Evolutionary conservation across 1,140 invertebrate species (phyloP).

Genomic region (Telenomus remus): DNA sequence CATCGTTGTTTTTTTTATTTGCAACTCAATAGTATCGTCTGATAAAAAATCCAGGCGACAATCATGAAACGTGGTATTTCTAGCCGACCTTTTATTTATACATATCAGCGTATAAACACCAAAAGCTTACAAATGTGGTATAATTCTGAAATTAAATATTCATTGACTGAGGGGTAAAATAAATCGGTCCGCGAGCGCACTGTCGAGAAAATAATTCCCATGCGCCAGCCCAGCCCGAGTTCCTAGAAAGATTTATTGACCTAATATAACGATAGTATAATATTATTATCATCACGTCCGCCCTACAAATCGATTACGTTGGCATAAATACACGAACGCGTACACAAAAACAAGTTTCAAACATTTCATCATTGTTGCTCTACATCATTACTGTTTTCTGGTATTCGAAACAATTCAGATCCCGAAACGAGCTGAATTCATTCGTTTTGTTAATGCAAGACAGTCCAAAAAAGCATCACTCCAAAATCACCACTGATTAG

Average conservation of each 20-base stretch:
- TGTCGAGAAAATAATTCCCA: no score
- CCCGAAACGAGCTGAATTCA: background rate
- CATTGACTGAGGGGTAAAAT: background rate
- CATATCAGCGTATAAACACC: background rate
- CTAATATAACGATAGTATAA: constrained; percentile 2
- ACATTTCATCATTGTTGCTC: background rate
- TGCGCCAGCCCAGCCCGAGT: background rate
- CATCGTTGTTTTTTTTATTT: no score
- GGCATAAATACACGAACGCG: background rate
- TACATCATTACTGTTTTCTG: background rate
- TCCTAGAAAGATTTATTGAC: background rate
- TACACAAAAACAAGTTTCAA: background rate
- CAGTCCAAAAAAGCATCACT: background rate
- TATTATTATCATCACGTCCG: constrained; percentile 3
- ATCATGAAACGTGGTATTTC: no score
- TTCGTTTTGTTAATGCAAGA: background rate
- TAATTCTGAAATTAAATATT: constrained; percentile 1
- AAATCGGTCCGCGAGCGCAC: background rate
- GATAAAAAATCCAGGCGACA: no score
- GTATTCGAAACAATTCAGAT: background rate
- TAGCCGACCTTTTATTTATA: background rate
- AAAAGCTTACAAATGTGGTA: background rate
- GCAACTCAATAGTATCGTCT: no score
- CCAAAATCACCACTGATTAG: constrained; percentile 8
- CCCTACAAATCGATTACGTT: background rate